Evolutionary conservation across 1,140 invertebrate genomes (phyloP), one percentile per base, ranked within the genome.

Genomic region (Aplysia californica): DNA sequence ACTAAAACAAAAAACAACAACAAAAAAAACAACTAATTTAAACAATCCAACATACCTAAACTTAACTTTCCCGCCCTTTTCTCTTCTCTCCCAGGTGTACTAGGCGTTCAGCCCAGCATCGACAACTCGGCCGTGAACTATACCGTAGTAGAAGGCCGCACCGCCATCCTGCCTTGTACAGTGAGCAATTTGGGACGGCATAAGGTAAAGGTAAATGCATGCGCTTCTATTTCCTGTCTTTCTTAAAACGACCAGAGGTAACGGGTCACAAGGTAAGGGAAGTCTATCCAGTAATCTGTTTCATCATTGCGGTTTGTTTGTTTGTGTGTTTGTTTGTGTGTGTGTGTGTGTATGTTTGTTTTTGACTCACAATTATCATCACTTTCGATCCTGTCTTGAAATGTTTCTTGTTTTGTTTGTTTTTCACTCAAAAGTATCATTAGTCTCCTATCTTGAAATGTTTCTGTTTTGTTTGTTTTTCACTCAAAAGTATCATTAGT

Each of bases 81-180:
- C 31, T 44, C 26, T 69, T 44, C 29, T 41, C 26, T 26, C 20
- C 26, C 56, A 73, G 70, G 55, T 73, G 58, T 61, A 36, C 23
- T n/a, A 3, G 26, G 36, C 23, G 15, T 61, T 35, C 29, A 39
- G n/a, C 55, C 55, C 4, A 39, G 31, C 10, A 59, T 38, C 1
- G 70, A 73, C 23, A 61, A 61, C 15, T 39, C 55, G 29, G 66
- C 56, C 0, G 93, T 95, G 36, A 98, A 98, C 90, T 94, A 97
- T 55, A 98, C 96, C 10, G 96, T 97, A 20, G 95, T 95, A 33
- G 93, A 96, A 15, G 96, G 96, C 3, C 92, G 95, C 56, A 95
- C 97, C 87, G 96, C 96, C n/a, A 91, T 97, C 2, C 91, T 98
- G 39, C 95, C 96, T 26, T 98, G 96, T 87, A 95, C 97, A 74